Evolutionary conservation across 2,888 invertebrate genomes (phyloP).

Genomic region (Orthonevra nobilis): DNA sequence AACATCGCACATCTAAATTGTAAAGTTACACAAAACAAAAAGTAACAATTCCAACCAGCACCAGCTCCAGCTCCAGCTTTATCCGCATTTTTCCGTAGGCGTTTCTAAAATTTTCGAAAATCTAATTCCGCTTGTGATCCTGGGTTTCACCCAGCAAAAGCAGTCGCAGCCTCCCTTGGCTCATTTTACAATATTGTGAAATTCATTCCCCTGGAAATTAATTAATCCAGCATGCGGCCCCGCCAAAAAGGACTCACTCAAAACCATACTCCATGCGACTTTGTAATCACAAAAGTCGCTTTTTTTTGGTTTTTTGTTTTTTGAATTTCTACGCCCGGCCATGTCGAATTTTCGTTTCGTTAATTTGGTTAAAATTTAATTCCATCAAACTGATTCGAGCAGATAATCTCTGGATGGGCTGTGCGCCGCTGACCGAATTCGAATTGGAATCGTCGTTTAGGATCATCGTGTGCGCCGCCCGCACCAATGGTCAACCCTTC

Average conservation of each 20-base stretch:
- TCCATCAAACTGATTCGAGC: constrained; percentile 44
- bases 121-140: constrained; percentile 62
- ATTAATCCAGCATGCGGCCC: constrained; percentile 64
- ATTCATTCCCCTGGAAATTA: constrained; percentile 70
- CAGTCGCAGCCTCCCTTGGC: constrained; percentile 6
- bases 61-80: not conserved
- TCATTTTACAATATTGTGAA: constrained; percentile 62
- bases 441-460: constrained; percentile 29
- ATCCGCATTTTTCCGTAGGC: constrained; percentile 63
- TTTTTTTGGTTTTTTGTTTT: constrained; percentile 14
- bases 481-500: not conserved
- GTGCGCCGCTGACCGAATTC: constrained; percentile 63
- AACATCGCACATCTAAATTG: constrained; percentile 23
- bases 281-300: constrained; percentile 18
- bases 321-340: no score
- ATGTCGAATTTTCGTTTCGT: no score
- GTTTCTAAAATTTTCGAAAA: constrained; percentile 65
- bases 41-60: constrained; percentile 38
- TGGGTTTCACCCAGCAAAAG: constrained; percentile 6
- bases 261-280: constrained; percentile 23
- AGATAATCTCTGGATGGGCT: constrained; percentile 45
- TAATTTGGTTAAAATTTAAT: constrained; percentile 68
- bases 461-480: not conserved
- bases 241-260: constrained; percentile 20
- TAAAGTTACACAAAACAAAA: constrained; percentile 67